phyloP scores from a whole-genome alignment of 2,113 vertebrate genomes.

The Pitta sordida region DNA sequence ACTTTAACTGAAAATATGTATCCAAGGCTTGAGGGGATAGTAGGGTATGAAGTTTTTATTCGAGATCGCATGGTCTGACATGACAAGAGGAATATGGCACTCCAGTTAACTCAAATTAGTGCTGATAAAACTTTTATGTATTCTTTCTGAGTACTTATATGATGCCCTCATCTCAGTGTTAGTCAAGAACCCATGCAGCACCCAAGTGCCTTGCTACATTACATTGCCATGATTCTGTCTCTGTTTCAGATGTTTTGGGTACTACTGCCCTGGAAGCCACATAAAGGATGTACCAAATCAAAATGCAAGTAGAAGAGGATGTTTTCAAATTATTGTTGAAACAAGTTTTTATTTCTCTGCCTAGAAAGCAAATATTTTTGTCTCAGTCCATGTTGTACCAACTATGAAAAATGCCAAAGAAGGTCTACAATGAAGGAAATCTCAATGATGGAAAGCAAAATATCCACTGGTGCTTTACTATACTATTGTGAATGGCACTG shows the following conservation, averaged over 20 bases:
- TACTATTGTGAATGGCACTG: background rate
- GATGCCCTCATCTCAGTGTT: background rate
- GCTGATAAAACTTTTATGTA: background rate
- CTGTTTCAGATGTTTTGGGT: background rate
- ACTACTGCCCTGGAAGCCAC: background rate
- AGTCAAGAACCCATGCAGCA: background rate
- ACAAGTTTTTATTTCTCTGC: background rate
- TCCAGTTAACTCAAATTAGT: background rate
- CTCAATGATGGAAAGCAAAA: background rate
- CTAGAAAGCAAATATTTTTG: background rate
- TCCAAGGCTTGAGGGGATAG: background rate
- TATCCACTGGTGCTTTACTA: background rate
- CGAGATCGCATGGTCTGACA: background rate
- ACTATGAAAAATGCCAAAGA: rapidly evolving
- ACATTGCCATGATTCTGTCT: background rate
- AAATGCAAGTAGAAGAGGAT: background rate
- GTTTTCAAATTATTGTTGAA: background rate
- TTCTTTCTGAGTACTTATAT: background rate
- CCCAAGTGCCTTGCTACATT: background rate
- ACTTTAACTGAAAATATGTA: background rate
- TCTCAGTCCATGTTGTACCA: background rate
- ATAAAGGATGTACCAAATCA: background rate
- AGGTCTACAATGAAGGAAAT: background rate
- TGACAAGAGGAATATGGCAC: background rate
- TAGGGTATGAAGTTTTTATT: background rate